Percentiles rank a stretch among this genome's conserved stretches.
Conservation (phyloP, 2,113 vertebrate species). For the Camelus dromedarius region DNA sequence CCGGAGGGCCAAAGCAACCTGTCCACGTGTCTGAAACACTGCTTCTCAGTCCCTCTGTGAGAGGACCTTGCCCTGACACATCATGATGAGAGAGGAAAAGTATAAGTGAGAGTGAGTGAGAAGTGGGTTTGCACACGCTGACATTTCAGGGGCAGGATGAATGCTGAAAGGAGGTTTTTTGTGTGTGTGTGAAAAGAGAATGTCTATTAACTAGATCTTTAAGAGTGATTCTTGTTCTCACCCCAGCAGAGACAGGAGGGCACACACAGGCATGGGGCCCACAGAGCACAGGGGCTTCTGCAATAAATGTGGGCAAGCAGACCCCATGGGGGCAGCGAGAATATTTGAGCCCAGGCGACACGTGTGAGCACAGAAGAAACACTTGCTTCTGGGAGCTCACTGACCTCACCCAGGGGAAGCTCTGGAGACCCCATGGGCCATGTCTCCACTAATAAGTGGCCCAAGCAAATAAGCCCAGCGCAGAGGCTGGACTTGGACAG, state of each 20-base stretch:
- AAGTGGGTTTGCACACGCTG: accelerated
- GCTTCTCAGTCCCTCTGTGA: not conserved
- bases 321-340: not conserved
- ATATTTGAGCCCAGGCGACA: not conserved
- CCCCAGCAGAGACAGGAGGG: not conserved
- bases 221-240: not conserved
- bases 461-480: not conserved
- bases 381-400: not conserved
- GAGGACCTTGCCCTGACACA: not conserved
- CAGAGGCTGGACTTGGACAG: not conserved
- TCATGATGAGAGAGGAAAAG: not conserved
- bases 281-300: no score
- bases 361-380: not conserved
- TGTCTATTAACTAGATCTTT: not conserved
- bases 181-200: not conserved
- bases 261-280: not conserved
- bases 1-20: not conserved
- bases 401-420: not conserved
- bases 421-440: not conserved
- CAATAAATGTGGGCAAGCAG: not conserved
- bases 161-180: not conserved
- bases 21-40: not conserved
- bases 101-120: not conserved
- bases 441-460: not conserved
- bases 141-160: not conserved